Evolutionary conservation across 2,888 invertebrate species (phyloP), one percentile per base, ranked within the genome.

Genomic region (Carterocephalus palaemon): DNA sequence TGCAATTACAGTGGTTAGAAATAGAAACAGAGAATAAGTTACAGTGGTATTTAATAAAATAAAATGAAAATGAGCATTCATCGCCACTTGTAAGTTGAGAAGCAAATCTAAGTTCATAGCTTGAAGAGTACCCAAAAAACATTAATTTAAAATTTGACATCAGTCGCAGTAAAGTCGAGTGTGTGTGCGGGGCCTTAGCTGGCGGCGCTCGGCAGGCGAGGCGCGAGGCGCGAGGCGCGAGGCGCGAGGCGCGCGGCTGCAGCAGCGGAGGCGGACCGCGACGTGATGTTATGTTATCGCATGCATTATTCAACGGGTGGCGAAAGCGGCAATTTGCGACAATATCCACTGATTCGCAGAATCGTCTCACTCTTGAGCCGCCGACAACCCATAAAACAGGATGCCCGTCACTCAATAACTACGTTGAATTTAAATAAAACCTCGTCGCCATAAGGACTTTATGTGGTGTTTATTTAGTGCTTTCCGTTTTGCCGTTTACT

Each of bases 261-360:
- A 51, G 48, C 53, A 60, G 58, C 56, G 59, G 56, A 62, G 59
- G 57, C 58, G 61, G 66, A 60, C 60, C 62, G 66, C 68, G 67
- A 81, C 78, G 84, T 84, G 84, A 81, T 76, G 80, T 75, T 80
- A 84, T 84, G 82, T 75, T 83, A 79, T 80, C 81, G 72, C 81
- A 85, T 85, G 80, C 79, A 85, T 85, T 81, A 86, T 86, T 84
- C 85, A 86, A 71, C 73, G 73, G 72, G 75, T 73, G 83, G 84
- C 82, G 85, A 86, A 85, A 86, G 85, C 85, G 78, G 82, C 81
- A 82, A 84, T 85, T 84, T 85, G 85, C 83, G 84, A 83, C 85
- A 83, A 80, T 85, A 85, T 85, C 82, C 84, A 82, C 73, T 65
- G 81, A 74, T 84, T 85, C 85, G 76, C 72, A 73, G 86, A 84